These are phyloP conservation scores for Stictonetta naevosa DNA, from an alignment of 2,113 vertebrate genomes.

Conservation along the genomic window DNA sequence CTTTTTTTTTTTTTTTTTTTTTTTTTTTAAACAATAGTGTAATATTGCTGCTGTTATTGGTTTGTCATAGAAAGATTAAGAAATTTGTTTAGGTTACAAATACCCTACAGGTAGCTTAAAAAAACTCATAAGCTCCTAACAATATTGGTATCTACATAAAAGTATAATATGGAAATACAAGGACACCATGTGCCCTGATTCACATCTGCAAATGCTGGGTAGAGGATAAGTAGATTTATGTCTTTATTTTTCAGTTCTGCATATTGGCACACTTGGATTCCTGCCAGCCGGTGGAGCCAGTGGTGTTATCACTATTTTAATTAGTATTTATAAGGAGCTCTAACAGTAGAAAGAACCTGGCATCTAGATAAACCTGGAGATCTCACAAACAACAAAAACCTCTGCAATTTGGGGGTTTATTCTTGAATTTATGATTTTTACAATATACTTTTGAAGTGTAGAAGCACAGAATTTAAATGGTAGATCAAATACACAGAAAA, in stretches of 20 bases:
- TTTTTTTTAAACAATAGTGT: accelerated
- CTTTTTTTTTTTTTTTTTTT: not conserved
- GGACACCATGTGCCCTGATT: not conserved
- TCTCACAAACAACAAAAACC: not conserved
- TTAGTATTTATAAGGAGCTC: not conserved
- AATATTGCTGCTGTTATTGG: not conserved
- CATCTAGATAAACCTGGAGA: not conserved
- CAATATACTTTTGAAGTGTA: not conserved
- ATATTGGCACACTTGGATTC: not conserved
- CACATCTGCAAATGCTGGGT: not conserved
- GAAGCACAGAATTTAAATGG: not conserved
- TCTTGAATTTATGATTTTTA: not conserved
- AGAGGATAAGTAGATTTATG: not conserved
- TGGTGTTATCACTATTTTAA: not conserved
- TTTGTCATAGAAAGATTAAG: not conserved
- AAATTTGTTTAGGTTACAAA: not conserved
- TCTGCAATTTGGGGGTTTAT: not conserved
- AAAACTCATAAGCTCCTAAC: not conserved
- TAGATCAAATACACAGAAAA: not conserved
- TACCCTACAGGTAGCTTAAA: not conserved
- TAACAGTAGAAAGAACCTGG: not conserved
- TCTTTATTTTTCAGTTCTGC: not conserved
- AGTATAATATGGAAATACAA: not conserved
- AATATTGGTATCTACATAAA: not conserved
- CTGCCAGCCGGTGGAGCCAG: not conserved